Evolutionary conservation across 2,797 vertebrate species (phyloP), one percentile per base, ranked within the genome.

Genomic region (Ptychadena robeensis): DNA sequence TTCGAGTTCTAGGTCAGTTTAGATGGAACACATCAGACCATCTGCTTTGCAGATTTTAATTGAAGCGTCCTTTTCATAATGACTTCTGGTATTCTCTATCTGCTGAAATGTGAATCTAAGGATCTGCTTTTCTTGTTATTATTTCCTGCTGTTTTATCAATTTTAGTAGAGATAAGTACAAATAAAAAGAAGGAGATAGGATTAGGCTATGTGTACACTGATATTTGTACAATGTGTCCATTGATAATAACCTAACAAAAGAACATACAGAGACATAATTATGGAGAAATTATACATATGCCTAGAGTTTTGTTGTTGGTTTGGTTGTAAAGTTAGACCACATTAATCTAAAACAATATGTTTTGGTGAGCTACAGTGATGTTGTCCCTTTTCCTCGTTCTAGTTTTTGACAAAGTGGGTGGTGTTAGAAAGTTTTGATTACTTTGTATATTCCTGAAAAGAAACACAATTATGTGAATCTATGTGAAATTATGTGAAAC

Each of bases 21-120:
- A 80, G 44, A 79, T 79, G 34, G 66, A 59, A 61, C 34, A 37
- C 44, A 70, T 79, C 67, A 57, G 57, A 71, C 68, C 78, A 80
- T 80, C 67, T 80, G 78, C 53, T 80, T 71, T 63, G 30, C 78
- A 80, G 78, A 80, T 80, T 63, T 70, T 78, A 78, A 78, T 78
- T 78, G 64, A 67, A 53, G 64, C 38, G 32, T 78, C 75, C 75
- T 68, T 68, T 57, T 30, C 64, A 35, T 78, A 78, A 78, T 57
- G 63, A 78, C 75, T 78, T 68, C 63, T 77, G 40, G 64, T 68
- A 57, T 68, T 53, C 40, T 78, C 6, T 67, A 67, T 53, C 40
- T 68, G 64, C 40, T 34, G 31, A 53, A 38, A 78, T 66, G 30
- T 31, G 63, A 66, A 44, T 66, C 18, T 11, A 34, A 30, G 59